A percentile compares a stretch with the other conserved stretches of the same genome.
phyloP scores from a whole-genome alignment of 2,888 invertebrate species.

The Chrysolina oricalcia region DNA sequence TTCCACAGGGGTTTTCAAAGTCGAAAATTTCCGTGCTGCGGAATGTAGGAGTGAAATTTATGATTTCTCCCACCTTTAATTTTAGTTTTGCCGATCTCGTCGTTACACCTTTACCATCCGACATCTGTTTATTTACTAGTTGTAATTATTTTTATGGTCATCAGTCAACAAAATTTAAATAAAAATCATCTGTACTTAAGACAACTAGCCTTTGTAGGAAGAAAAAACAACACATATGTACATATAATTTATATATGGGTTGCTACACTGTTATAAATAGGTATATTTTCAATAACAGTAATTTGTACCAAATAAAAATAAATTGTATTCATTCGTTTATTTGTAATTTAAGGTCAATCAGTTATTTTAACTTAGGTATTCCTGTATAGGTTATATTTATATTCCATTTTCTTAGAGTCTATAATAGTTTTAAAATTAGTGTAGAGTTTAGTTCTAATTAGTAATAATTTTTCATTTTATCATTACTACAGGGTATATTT shows the following conservation, averaged over 20 bases:
- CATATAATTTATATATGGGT: neutral
- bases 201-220: neutral
- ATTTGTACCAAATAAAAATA: no score
- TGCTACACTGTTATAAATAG: neutral
- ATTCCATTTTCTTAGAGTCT: no score
- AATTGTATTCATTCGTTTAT: neutral
- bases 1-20: neutral
- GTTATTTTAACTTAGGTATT: no score
- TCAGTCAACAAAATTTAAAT: neutral
- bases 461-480: no score
- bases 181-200: neutral
- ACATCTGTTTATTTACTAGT: slow-evolving; percentile 13
- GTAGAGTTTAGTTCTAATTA: no score
- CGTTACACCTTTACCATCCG: slow-evolving; percentile 1
- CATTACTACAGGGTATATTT: no score
- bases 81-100: neutral
- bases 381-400: no score
- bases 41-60: slow-evolving; percentile 1
- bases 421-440: no score
- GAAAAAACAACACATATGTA: neutral
- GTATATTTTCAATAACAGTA: neutral
- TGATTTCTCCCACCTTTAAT: neutral
- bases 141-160: neutral
- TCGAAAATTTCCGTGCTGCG: slow-evolving; percentile 3
- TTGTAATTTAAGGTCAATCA: neutral